Base-by-base conservation (phyloP, 2,888 invertebrate species). In the Venusia cambrica region DNA sequence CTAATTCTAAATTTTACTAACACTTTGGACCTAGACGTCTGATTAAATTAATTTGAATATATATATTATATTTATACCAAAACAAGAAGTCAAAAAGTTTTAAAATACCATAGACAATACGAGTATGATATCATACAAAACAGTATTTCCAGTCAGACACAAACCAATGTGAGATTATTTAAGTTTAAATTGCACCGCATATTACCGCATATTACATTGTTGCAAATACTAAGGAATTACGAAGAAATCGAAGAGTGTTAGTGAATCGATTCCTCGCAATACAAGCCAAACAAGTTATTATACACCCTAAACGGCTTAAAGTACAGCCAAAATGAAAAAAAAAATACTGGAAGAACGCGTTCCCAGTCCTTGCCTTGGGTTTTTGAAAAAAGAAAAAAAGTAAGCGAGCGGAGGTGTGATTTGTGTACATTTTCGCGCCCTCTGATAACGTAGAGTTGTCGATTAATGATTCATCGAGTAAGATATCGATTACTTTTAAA, bases 401-500 rank as follows among this genome's bases (percentile, higher is more conserved):
- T 17, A 30, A 16, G 46, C 53, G 59, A 69, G 63, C 57, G 71
- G 74, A 80, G 70, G 75, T 76, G 81, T 79, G 80, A 84, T 81
- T 80, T 83, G 80, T 81, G 68, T 74, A 72, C 72, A 71, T 79
- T 73, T 81, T 79, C 75, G 68, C 78, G 65, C 75, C 65, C 54
- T 51, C 56, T 70, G 72, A 77, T 79, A 78, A 73, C 43, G 45
- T 54, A 63, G 60, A 63, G 67, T 57, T 57, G 57, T 61, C 67
- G 72, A 73, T 73, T 67, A 68, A 67, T 73, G 69, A 72, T 72
- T 63, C 54, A 63, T 59, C 56, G 56, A 62, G 57, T 61, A 57
- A 61, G 67, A 71, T 77, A 74, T 73, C 71, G 69, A 68, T 68
- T 70, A 59, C 58, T 58, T 59, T 51, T 52, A 52, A 61, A 64